Evolutionary conservation across 2,113 vertebrate species (phyloP), one percentile per base, ranked within the genome.

Genomic region (Setophaga kirtlandii): DNA sequence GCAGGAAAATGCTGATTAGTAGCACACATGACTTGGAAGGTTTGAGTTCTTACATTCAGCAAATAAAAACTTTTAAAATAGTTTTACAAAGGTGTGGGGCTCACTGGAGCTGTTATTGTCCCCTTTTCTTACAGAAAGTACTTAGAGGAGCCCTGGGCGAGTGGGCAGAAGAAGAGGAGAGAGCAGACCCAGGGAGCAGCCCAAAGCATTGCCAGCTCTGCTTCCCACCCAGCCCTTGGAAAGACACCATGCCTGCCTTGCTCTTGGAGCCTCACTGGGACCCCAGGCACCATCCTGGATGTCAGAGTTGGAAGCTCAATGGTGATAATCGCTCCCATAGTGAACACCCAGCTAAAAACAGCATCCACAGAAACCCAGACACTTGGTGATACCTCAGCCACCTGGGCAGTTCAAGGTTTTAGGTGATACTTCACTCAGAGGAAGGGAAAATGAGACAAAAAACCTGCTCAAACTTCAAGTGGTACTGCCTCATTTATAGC

Each of bases 131-230:
- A 21, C 6, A 78, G 35, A 53, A 89, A 63, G 64, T 22, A 47
- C 21, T 47, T 33, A 41, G 19, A 75, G 27, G 6, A 63, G 5
- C 2, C 3, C 31, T 52, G 74, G 47, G 22, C 0, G 0, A 42
- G 22, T 0, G 5, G 15, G 52, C 12, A 64, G 53, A 78, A 18
- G 46, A 87, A 58, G 15, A 0, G 0, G n/a, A 0, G 0, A 7
- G 9, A 82, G n/a, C 49, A 37, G 49, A 53, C 5, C 15, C 15
- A 17, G 28, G 49, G 37, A 90, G 31, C 52, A 62, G 14, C 15
- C 12, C n/a, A 27, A 87, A 60, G 18, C 18, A 41, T 17, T 30
- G 35, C 5, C 31, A 65, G 3, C 41, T 52, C 71, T 59, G 23
- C 5, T 5, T 27, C 42, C 42, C 60, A 83, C 4, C 15, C 44